Base-by-base conservation (phyloP, 2,797 vertebrate genomes). In the Huso huso region DNA sequence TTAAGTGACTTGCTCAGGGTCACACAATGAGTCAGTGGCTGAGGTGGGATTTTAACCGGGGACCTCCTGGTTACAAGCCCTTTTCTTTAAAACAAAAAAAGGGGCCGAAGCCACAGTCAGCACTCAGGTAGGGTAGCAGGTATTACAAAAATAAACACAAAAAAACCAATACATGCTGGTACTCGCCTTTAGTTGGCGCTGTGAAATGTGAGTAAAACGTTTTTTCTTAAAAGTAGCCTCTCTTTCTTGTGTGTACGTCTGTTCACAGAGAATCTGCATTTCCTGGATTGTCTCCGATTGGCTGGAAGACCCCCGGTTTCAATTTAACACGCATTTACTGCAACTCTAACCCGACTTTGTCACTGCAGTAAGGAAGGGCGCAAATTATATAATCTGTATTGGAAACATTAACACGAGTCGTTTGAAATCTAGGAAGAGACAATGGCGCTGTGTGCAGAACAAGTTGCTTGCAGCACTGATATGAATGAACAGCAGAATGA, bases 381-480 rank as follows among this genome's bases (percentile, higher is more conserved):
- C 51, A 64, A 64, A 48, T 18, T 51, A 51, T 6, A 11, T 51
- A 4, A 8, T 68, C 6, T 15, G 48, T 10, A 59, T 4, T 6
- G 7, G 63, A 58, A 48, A 4, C 49, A 62, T n/a, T 37, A 18
- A 18, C 23, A 53, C 7, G 61, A 23, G 9, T 7, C 49, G 6
- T 23, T 53, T 67, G 59, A 13, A 58, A 50, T 12, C 48, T 11
- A 55, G 48, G 10, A 37, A 13, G 48, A 58, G 2, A 57, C 15
- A 1, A 90, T 90, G 88, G 84, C 86, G 12, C 75, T 82, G 62
- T 73, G 81, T 64, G 64, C 75, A 50, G 73, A 73, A 23, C 4
- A 57, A 58, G 55, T 3, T 48, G 1, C 23, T 37, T 55, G 57
- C 6, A 64, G 67, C 68, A 66, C 74, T 6, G 51, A 60, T 9